Base-by-base conservation (phyloP, 2,113 vertebrate genomes). In the Menidia beryllina region DNA sequence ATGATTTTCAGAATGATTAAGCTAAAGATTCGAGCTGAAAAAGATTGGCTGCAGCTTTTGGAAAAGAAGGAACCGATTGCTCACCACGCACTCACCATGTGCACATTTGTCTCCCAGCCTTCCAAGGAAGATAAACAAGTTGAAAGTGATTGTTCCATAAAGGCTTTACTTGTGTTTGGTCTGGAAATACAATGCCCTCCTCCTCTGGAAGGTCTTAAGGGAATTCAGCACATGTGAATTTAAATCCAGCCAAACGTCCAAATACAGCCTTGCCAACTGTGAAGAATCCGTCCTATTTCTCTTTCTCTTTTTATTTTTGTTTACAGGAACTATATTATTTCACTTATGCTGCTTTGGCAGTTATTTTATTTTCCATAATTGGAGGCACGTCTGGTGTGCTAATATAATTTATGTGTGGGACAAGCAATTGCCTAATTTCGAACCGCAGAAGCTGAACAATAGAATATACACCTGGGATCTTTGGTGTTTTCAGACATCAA, bases 401-500 rank as follows among this genome's bases (percentile, higher is more conserved):
- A 39, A 75, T 43, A n/a, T 51, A 30, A 45, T 73, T 56, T 66
- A 48, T 53, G 60, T 17, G 34, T 20, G 21, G 30, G 15, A 23
- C 43, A 36, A 67, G 59, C 45, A 39, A 58, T 62, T 50, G 54
- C 41, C 57, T 47, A 63, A 71, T 68, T 45, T 51, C 25, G 3
- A 49, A 59, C 73, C 58, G 25, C 30, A 71, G 66, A 69, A 57
- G 21, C n/a, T 45, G 24, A 73, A 12, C 1, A 14, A 75, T 52
- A 27, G 27, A n/a, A 71, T 19, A 21, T n/a, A 36, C 68, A 60
- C n/a, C 2, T 49, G 75, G 56, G 76, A 73, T 84, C 67, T 72
- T 23, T 9, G 20, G 17, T 64, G 38, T 63, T 67, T 69, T 70
- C 53, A 75, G 79, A 85, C 77, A 62, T 89, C 54, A 75, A 14